These are phyloP conservation scores for Manduca sexta DNA, from an alignment of 1,140 invertebrate genomes.

Conservation along the genomic window DNA sequence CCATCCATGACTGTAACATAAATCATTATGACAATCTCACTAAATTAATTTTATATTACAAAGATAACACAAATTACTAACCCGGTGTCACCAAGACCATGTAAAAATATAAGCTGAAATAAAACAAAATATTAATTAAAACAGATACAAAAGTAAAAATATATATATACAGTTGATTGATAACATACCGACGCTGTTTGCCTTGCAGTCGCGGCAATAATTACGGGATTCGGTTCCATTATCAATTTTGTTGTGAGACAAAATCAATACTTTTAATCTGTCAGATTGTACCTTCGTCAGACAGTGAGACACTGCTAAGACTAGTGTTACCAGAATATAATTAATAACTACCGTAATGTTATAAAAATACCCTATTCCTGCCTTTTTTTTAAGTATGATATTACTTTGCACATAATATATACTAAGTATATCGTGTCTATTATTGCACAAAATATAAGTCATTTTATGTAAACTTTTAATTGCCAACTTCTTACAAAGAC, in stretches of 20 bases:
- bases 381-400: too few relatives aligned
- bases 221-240: conserved; percentile 78
- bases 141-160: background rate
- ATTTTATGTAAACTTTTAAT: too few relatives aligned
- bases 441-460: too few relatives aligned
- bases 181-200: conserved; percentile 84
- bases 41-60: conserved; percentile 5
- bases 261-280: conserved; percentile 46
- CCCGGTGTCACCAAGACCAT: conserved; percentile 81
- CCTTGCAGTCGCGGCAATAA: conserved; percentile 83
- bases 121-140: conserved; percentile 29
- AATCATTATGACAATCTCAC: conserved; percentile 6
- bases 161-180: background rate
- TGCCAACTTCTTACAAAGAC: too few relatives aligned
- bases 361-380: too few relatives aligned
- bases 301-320: too few relatives aligned
- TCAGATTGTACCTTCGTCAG: too few relatives aligned
- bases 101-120: conserved; percentile 81
- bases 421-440: too few relatives aligned
- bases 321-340: too few relatives aligned
- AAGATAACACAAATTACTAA: conserved; percentile 48
- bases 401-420: too few relatives aligned
- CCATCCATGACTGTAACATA: conserved; percentile 89
- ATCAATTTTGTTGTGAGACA: conserved; percentile 25
- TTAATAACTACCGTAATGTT: too few relatives aligned